Percentiles rank a stretch among this genome's conserved stretches.
These are phyloP conservation scores for Agrilus planipennis DNA, from an alignment of 1,140 invertebrate genomes.

Conservation along the genomic window DNA sequence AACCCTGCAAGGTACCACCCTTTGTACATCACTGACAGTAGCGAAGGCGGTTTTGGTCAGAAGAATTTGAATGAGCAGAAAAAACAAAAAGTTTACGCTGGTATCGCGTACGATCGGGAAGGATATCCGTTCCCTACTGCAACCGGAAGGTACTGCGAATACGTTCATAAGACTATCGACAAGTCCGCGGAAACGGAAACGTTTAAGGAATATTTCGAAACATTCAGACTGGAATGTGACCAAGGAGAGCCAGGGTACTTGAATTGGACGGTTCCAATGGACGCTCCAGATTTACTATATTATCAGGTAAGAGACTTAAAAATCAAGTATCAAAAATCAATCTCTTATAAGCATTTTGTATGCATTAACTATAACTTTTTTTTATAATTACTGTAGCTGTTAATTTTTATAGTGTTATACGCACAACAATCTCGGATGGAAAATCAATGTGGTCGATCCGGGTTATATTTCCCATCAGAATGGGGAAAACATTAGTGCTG, in stretches of 20 bases:
- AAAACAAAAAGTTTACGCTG: slow-evolving; percentile 57
- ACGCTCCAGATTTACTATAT: slow-evolving; percentile 71
- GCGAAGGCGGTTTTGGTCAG: slow-evolving; percentile 72
- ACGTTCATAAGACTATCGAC: slow-evolving; percentile 60
- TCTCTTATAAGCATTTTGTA: background rate
- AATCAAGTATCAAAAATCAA: background rate
- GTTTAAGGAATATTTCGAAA: slow-evolving; percentile 64
- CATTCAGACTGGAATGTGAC: slow-evolving; percentile 61
- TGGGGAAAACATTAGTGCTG: slow-evolving; percentile 1
- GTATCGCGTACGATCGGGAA: slow-evolving; percentile 59
- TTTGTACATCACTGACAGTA: slow-evolving; percentile 82
- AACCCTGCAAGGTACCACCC: slow-evolving; percentile 78
- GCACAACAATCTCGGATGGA: slow-evolving; percentile 86
- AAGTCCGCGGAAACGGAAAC: slow-evolving; percentile 49
- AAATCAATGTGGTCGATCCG: slow-evolving; percentile 76
- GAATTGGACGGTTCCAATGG: slow-evolving; percentile 68
- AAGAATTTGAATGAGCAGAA: slow-evolving; percentile 54
- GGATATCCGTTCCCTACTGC: slow-evolving; percentile 68
- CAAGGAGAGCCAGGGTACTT: slow-evolving; percentile 58
- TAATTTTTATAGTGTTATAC: slow-evolving; percentile 66
- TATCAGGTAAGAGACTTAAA: slow-evolving; percentile 60
- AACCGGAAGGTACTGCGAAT: slow-evolving; percentile 64
- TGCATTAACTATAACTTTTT: background rate
- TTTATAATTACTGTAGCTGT: background rate
- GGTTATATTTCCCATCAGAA: slow-evolving; percentile 29